phyloP scores from a whole-genome alignment of 2,888 invertebrate genomes.

The Ormyrus labotus region DNA sequence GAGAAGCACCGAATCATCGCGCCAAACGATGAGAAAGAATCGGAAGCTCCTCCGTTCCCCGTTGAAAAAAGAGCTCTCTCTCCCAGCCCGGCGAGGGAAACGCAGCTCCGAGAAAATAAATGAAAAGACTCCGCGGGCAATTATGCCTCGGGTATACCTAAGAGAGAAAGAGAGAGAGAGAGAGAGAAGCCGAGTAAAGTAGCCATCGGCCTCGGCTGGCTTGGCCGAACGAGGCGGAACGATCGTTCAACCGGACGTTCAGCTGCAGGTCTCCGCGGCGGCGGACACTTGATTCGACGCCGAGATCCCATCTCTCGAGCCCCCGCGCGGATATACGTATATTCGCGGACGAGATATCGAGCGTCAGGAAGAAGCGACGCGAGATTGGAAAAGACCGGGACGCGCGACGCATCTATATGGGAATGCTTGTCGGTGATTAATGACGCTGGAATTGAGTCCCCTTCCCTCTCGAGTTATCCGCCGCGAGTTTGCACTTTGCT shows the following conservation, averaged over 20 bases:
- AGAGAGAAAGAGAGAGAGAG: conserved; percentile 30
- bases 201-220: conserved; percentile 46
- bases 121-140: not conserved
- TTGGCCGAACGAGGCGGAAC: conserved; percentile 63
- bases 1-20: too few relatives aligned
- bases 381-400: not conserved
- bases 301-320: not conserved
- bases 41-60: too few relatives aligned
- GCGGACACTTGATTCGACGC: conserved; percentile 20
- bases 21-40: too few relatives aligned
- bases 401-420: not conserved
- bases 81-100: too few relatives aligned
- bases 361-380: not conserved
- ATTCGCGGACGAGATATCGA: too few relatives aligned
- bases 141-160: conserved; percentile 22
- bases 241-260: conserved; percentile 63
- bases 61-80: too few relatives aligned
- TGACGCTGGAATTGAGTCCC: too few relatives aligned
- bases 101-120: not conserved
- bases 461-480: not conserved
- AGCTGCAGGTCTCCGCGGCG: conserved; percentile 53
- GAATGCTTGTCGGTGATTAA: too few relatives aligned
- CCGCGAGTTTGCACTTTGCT: not conserved
- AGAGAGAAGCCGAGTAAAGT: not conserved
- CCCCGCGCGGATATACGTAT: not conserved